Evolutionary conservation across 2,797 vertebrate species (phyloP).

Genomic region (Lateolabrax maculatus): DNA sequence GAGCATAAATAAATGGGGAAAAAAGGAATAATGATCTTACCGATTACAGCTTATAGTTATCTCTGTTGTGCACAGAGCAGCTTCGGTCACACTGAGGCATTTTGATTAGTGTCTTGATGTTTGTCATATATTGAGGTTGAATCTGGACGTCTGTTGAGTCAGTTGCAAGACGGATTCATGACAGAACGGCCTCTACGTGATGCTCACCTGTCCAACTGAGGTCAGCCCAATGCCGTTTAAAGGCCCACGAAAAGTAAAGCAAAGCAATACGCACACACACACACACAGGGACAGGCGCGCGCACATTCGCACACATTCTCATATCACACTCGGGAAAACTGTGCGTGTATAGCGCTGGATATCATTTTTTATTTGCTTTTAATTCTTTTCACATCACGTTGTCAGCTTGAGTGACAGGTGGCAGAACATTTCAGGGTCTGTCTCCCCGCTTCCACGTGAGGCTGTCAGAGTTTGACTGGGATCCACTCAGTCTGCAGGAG

Average conservation of each 20-base stretch:
- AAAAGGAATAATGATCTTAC: constrained; percentile 27
- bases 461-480: constrained; percentile 86
- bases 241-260: constrained; percentile 26
- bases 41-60: constrained; percentile 38
- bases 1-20: constrained; percentile 14
- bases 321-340: constrained; percentile 50
- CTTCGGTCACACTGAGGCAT: constrained; percentile 16
- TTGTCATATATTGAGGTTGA: constrained; percentile 12
- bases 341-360: constrained; percentile 35
- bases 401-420: constrained; percentile 87
- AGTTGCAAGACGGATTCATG: neutral
- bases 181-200: constrained; percentile 15
- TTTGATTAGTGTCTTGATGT: constrained; percentile 37
- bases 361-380: constrained; percentile 81
- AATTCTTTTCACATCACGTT: constrained; percentile 82
- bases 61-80: constrained; percentile 6
- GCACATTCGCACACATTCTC: constrained; percentile 2
- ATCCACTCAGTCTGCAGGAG: constrained; percentile 85
- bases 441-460: constrained; percentile 82
- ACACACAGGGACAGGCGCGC: neutral
- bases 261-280: neutral
- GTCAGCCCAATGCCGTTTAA: constrained; percentile 38
- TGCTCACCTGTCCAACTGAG: constrained; percentile 32
- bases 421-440: constrained; percentile 87
- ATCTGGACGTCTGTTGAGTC: constrained; percentile 12